Percentiles rank a stretch among this genome's conserved stretches.
phyloP scores from a whole-genome alignment of 2,113 vertebrate species.

The Scopus umbretta region DNA sequence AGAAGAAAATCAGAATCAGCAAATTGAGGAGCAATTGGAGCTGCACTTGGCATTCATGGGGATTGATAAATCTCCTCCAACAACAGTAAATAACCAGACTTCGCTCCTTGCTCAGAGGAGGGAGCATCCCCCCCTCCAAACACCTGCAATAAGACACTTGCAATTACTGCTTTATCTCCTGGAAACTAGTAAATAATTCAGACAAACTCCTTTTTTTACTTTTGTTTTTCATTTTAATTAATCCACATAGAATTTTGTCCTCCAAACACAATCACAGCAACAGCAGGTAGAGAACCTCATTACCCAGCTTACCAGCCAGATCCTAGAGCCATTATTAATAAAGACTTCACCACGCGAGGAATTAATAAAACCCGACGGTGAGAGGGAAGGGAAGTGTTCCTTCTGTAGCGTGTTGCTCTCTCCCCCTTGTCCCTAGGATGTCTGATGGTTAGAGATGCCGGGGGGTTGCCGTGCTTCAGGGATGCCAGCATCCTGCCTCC shows the following conservation, averaged over 20 bases:
- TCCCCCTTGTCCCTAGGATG: not conserved
- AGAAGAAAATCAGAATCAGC: not conserved
- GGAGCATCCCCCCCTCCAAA: not conserved
- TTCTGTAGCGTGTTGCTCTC: not conserved
- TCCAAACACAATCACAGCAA: not conserved
- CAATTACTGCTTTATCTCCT: slow-evolving; percentile 40
- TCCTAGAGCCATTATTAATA: slow-evolving; percentile 7
- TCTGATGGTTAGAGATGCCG: accelerated
- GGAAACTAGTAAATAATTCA: slow-evolving; percentile 65
- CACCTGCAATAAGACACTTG: not conserved
- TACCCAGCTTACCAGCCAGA: not conserved
- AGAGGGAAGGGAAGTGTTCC: not conserved
- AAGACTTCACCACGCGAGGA: not conserved
- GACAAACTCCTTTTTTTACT: not conserved
- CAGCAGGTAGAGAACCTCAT: slow-evolving; percentile 34
- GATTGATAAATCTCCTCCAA: not conserved
- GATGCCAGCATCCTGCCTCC: not conserved
- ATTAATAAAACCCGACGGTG: not conserved
- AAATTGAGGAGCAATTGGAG: not conserved
- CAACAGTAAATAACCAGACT: not conserved
- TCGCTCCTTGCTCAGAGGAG: not conserved
- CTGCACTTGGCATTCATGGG: not conserved
- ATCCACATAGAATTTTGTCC: slow-evolving; percentile 51
- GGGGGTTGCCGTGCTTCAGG: not conserved
- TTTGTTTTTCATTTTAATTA: slow-evolving; percentile 66